Base-by-base conservation (phyloP, 1,140 invertebrate genomes). In the Drepana arcuata region DNA sequence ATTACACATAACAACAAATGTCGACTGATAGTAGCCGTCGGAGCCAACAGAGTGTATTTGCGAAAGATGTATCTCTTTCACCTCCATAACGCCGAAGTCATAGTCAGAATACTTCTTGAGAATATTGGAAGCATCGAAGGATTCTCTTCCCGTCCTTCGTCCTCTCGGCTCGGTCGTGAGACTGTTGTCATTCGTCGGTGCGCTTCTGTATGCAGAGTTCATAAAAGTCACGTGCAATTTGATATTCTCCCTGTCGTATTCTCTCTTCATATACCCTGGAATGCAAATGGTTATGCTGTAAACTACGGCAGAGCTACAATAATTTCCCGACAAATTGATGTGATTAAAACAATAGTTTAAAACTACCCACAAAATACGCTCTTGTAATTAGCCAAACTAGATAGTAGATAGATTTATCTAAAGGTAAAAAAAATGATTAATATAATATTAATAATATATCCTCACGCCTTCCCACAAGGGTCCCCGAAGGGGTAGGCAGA, bases 21-120 rank as follows among this genome's bases (percentile, higher is more conserved):
- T 80, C 6, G 75, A 45, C 44, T 73, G 66, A 41, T 86, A 86
- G 59, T 77, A 86, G 2, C 84, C 84, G 47, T 84, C 77, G 2
- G 57, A 15, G 1, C 69, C 81, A 28, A 61, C 57, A 2, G 70
- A 39, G 15, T 68, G 55, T 1, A 69, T 66, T 38, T 81, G 66
- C 0, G 85, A 85, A 10, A 86, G 47, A 63, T 85, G 81, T 18
- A 86, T 64, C 16, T 57, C 43, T 15, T 57, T 61, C 2, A 85
- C 50, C 33, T 82, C 64, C 15, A 61, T 58, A 2, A 71, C 55
- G 9, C 85, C 84, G 47, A 86, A 85, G 41, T 79, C 68, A 37
- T 63, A 85, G 43, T 85, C 60, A 7, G 56, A 54, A 39, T 80
- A 85, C 54, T 80, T 84, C 9, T 71, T 46, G 9, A 85, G 53